phyloP scores from a whole-genome alignment of 1,140 invertebrate species.

The Drosophila orosa region DNA sequence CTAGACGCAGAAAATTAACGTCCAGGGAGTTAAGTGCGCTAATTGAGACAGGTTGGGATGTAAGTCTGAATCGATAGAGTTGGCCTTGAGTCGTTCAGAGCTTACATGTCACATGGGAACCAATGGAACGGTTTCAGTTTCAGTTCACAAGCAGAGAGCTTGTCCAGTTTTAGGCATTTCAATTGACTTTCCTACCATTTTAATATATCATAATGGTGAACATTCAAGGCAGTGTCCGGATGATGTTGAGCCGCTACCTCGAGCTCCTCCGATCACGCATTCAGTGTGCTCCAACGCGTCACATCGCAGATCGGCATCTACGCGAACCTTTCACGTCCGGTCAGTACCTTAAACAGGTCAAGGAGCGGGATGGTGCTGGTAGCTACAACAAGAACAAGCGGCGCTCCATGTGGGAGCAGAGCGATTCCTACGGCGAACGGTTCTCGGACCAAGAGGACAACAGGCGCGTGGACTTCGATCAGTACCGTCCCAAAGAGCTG shows the following conservation, averaged over 20 bases:
- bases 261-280: conserved; percentile 44
- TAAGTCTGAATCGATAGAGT: conserved; percentile 28
- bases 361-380: conserved; percentile 42
- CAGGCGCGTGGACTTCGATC: conserved; percentile 29
- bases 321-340: not conserved
- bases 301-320: conserved; percentile 27
- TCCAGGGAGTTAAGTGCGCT: conserved; percentile 36
- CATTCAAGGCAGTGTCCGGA: conserved; percentile 22
- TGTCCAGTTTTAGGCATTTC: conserved; percentile 39
- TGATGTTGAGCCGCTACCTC: conserved; percentile 47
- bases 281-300: conserved; percentile 31
- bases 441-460: not conserved
- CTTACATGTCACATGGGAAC: conserved; percentile 27
- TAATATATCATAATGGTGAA: conserved; percentile 41
- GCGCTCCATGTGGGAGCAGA: conserved; percentile 65
- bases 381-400: conserved; percentile 45
- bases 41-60: conserved; percentile 31
- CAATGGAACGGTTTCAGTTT: not conserved
- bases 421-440: not conserved
- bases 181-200: not conserved
- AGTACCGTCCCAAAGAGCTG: conserved; percentile 28
- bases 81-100: conserved; percentile 11
- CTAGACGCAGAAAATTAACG: conserved; percentile 27
- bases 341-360: not conserved
- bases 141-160: conserved; percentile 9